Percentiles rank a stretch among this genome's conserved stretches.
These are phyloP conservation scores for Chrysocyon brachyurus DNA, from an alignment of 2,797 vertebrate genomes.

Conservation along the genomic window DNA sequence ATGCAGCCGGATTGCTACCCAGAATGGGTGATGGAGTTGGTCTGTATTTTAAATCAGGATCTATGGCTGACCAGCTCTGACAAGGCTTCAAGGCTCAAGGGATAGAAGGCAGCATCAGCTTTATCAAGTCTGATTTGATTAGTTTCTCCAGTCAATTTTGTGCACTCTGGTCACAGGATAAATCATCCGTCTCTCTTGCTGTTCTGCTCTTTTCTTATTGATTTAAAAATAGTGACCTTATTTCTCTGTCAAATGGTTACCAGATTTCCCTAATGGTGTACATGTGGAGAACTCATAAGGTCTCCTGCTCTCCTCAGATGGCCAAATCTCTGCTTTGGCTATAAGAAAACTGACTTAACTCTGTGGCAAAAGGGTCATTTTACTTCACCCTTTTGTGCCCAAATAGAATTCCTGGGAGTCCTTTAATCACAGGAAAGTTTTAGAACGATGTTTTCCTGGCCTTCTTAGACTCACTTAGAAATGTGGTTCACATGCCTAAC, in stretches of 20 bases:
- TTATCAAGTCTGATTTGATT: conserved; percentile 89
- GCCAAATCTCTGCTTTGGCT: background rate
- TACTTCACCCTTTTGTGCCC: background rate
- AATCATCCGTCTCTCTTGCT: conserved; percentile 83
- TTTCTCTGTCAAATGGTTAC: conserved; percentile 77
- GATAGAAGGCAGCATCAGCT: conserved; percentile 84
- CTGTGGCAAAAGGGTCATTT: background rate
- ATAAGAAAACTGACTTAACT: background rate
- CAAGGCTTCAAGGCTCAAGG: conserved; percentile 86
- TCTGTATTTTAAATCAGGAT: conserved; percentile 83
- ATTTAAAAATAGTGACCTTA: conserved; percentile 83
- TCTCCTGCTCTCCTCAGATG: background rate
- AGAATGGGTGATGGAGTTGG: conserved; percentile 77
- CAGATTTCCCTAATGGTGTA: conserved; percentile 73
- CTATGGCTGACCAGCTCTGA: conserved; percentile 83
- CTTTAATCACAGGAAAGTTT: background rate
- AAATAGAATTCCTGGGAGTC: background rate
- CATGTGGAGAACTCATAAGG: conserved; percentile 47
- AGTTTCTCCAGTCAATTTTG: conserved; percentile 86
- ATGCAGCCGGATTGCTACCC: conserved; percentile 67
- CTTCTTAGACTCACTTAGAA: background rate
- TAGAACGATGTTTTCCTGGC: background rate
- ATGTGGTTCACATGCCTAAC: background rate
- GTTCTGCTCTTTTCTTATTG: conserved; percentile 84
- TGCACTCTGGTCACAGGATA: conserved; percentile 84